These are phyloP conservation scores for Myanophis thanlyinensis DNA, from an alignment of 2,113 vertebrate genomes.

Conservation along the genomic window DNA sequence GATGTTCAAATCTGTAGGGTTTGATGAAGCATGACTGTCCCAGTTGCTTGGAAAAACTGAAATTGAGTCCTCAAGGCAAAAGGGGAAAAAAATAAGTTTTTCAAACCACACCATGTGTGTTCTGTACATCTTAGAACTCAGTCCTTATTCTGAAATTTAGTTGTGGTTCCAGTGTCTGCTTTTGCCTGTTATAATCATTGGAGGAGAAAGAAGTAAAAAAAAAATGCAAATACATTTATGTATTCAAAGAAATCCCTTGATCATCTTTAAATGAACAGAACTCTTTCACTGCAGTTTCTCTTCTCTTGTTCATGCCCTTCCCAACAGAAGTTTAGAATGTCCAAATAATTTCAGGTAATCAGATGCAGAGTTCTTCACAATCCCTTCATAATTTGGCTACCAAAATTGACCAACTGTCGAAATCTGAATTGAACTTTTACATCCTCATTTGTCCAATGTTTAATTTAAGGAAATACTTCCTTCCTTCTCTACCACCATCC, in stretches of 20 bases:
- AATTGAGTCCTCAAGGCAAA: conserved; percentile 3
- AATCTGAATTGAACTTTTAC: background rate
- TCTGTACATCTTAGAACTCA: background rate
- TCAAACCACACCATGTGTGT: background rate
- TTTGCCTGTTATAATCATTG: background rate
- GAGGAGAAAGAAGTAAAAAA: background rate
- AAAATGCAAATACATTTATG: background rate
- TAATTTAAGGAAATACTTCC: background rate
- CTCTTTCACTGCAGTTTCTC: background rate
- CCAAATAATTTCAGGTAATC: background rate
- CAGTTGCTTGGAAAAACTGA: background rate
- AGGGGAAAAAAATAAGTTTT: conserved; percentile 3
- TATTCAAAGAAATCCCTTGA: background rate
- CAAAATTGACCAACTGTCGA: background rate
- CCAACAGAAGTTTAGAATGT: background rate
- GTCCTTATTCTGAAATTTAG: background rate
- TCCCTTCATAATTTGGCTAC: background rate
- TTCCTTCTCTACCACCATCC: too few relatives aligned
- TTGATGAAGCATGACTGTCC: background rate
- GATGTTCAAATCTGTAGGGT: background rate
- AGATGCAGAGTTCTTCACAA: background rate
- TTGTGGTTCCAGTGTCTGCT: background rate
- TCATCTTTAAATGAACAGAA: background rate
- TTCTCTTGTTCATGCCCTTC: background rate
- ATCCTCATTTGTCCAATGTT: background rate